Conservation (phyloP, 1,140 invertebrate genomes). For the Orussus abietinus region DNA sequence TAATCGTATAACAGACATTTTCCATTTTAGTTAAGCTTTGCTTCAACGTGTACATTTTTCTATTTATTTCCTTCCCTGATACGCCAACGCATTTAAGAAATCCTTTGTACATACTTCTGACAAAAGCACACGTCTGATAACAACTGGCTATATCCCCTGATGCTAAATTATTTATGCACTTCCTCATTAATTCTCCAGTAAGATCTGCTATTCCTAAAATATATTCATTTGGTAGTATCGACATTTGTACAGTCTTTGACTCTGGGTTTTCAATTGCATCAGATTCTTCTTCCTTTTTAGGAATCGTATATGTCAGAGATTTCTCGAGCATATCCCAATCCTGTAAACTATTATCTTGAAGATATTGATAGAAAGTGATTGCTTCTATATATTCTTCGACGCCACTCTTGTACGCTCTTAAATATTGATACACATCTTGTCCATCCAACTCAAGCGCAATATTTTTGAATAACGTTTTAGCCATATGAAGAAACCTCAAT, state of each 20-base stretch:
- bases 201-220: constrained; percentile 84
- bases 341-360: constrained; percentile 49
- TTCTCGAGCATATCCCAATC: constrained; percentile 52
- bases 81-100: constrained; percentile 59
- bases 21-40: constrained; percentile 81
- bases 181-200: constrained; percentile 86
- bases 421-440: constrained; percentile 71
- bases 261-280: constrained; percentile 5
- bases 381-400: constrained; percentile 89
- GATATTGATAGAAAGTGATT: constrained; percentile 68
- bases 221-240: constrained; percentile 65
- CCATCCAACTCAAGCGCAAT: constrained; percentile 71
- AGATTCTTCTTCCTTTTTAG: constrained; percentile 14
- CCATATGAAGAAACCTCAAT: constrained; percentile 59
- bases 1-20: constrained; percentile 77
- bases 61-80: constrained; percentile 63
- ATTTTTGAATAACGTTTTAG: constrained; percentile 59
- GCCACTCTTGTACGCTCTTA: constrained; percentile 70
- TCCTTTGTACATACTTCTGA: constrained; percentile 70
- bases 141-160: constrained; percentile 73
- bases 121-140: constrained; percentile 67
- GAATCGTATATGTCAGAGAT: constrained; percentile 41
- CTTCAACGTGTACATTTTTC: constrained; percentile 68
- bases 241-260: constrained; percentile 21
- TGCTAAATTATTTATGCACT: constrained; percentile 79